Evolutionary conservation across 2,888 invertebrate genomes (phyloP), one percentile per base, ranked within the genome.

Genomic region (Hesperia comma): DNA sequence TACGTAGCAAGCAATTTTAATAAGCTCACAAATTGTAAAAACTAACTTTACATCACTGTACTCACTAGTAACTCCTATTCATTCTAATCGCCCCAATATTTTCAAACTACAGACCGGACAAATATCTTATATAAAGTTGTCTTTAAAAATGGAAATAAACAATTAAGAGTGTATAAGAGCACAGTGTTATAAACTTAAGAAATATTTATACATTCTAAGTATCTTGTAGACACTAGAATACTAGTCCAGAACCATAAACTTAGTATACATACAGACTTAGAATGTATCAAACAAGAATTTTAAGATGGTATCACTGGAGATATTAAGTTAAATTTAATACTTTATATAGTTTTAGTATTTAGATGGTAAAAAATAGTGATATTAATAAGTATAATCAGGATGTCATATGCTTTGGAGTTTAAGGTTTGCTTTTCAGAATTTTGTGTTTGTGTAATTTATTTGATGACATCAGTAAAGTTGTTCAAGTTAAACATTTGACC

Each of bases 191-290:
- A 14, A 26, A 53, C 37, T 37, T 37, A 54, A 49, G n/a, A 41
- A 19, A 58, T 46, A 66, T 54, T 49, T 55, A 55, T 55, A 61
- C 46, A 67, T 46, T 69, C 68, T 67, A 56, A 68, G 66, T 54
- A 66, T 64, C 69, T 70, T 67, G 56, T 40, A 67, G 67, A 67
- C 56, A 67, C 61, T 61, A 61, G 51, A 51, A 51, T 26, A 51
- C 10, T 49, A 51, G 12, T 14, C 14, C 51, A 14, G 51, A 51
- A 6, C 8, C 21, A 51, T 51, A 51, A 51, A 51, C 51, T 26
- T 14, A 51, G 6, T 51, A 26, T 12, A 46, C 2, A 46, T 37
- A 37, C 12, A 37, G 12, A 12, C 37, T 12, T 33, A 8, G 37
- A 8, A 12, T 37, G 12, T 1, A 37, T 10, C 10, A 8, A 37